Percentiles rank a stretch among this genome's conserved stretches.
phyloP scores from a whole-genome alignment of 2,113 vertebrate species.

The Sisor rabdophorus region DNA sequence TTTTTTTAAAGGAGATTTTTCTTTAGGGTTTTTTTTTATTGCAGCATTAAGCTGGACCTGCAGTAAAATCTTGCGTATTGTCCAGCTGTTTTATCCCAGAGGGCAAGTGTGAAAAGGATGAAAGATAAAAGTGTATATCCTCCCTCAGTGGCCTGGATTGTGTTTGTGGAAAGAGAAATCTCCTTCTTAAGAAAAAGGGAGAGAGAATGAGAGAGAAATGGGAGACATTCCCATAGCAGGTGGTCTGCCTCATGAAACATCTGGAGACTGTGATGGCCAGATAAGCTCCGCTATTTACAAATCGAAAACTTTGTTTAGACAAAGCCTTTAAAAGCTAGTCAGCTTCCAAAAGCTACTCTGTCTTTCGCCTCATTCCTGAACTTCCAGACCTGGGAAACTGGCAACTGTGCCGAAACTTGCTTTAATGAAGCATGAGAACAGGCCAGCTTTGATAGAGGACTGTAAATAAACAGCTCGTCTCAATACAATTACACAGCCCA shows the following conservation, averaged over 20 bases:
- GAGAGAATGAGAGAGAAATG: conserved; percentile 40
- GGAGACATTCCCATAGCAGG: conserved; percentile 71
- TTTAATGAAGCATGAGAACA: conserved; percentile 60
- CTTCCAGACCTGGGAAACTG: conserved; percentile 60
- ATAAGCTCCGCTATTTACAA: conserved; percentile 75
- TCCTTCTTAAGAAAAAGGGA: conserved; percentile 5
- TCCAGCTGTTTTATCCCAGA: conserved; percentile 64
- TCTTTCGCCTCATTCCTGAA: conserved; percentile 58
- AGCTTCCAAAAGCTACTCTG: conserved; percentile 61
- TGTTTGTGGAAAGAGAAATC: conserved; percentile 11
- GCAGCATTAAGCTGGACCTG: conserved; percentile 63
- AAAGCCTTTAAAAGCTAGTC: conserved; percentile 66
- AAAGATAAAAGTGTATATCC: conserved; percentile 31
- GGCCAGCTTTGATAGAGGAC: conserved; percentile 41
- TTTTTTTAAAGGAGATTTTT: conserved; percentile 56
- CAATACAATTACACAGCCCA: conserved; percentile 55
- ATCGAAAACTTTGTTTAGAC: conserved; percentile 72
- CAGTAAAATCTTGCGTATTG: conserved; percentile 57
- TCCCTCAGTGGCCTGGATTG: conserved; percentile 11
- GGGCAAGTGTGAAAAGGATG: conserved; percentile 43
- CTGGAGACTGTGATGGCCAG: conserved; percentile 69
- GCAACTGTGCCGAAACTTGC: conserved; percentile 56
- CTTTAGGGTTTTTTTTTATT: conserved; percentile 52
- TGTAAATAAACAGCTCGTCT: conserved; percentile 66
- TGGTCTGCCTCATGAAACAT: conserved; percentile 71